Conservation (phyloP, 2,888 invertebrate species). For the Odontothrips loti region DNA sequence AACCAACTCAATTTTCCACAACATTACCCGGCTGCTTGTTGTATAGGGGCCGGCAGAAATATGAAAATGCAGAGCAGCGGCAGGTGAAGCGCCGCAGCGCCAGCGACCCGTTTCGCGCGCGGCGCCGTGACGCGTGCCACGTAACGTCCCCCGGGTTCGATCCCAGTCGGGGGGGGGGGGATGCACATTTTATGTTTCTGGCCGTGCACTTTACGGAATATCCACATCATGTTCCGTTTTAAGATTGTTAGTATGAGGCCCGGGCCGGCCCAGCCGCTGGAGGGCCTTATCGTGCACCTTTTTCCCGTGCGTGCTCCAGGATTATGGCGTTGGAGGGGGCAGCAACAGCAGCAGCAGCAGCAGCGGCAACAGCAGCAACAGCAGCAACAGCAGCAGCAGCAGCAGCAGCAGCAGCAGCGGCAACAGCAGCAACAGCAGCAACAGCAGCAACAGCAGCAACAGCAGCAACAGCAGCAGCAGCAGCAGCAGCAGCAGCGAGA, state of each 20-base stretch:
- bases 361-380: too few species aligned
- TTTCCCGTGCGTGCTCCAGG: too few species aligned
- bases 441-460: neutral
- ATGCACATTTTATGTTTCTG: neutral
- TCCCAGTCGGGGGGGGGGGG: neutral
- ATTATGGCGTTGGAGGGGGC: too few species aligned
- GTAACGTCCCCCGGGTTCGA: neutral
- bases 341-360: too few species aligned
- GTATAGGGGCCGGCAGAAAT: conserved; percentile 1
- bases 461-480: neutral
- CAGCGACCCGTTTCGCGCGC: neutral
- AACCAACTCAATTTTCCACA: conserved; percentile 20
- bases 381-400: too few species aligned
- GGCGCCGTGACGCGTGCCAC: neutral
- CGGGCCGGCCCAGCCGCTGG: too few species aligned
- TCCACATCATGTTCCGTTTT: too few species aligned
- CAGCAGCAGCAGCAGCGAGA: neutral
- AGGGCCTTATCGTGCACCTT: too few species aligned
- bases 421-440: too few species aligned
- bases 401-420: too few species aligned
- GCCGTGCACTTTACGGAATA: too few species aligned
- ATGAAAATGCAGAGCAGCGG: neutral
- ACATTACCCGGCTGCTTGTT: conserved; percentile 5
- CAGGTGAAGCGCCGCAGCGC: neutral
- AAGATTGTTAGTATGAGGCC: too few species aligned